These are phyloP conservation scores for Xylota segnis DNA, from an alignment of 2,888 invertebrate species.

Conservation along the genomic window DNA sequence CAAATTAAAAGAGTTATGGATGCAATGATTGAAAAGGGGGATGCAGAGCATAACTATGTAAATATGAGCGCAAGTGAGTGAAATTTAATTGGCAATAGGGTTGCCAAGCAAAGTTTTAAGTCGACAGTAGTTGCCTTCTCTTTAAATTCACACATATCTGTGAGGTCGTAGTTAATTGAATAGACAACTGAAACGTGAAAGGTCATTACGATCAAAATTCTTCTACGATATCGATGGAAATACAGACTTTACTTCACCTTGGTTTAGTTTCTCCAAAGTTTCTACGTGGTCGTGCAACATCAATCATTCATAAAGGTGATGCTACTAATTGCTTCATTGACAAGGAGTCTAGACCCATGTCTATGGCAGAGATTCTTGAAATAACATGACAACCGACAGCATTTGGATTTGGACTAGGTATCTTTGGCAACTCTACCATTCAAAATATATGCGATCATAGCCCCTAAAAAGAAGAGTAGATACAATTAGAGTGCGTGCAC, in stretches of 20 bases:
- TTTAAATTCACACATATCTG: neutral
- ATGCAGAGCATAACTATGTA: conserved; percentile 23
- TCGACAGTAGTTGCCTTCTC: too few relatives aligned
- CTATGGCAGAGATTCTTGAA: neutral
- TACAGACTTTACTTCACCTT: neutral
- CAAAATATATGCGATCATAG: conserved; percentile 6
- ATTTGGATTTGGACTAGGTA: neutral
- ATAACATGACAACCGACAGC: neutral
- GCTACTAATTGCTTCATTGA: neutral
- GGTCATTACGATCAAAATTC: neutral
- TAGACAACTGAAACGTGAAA: neutral
- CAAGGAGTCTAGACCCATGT: neutral
- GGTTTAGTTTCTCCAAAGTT: neutral
- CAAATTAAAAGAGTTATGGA: conserved; percentile 44
- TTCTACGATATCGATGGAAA: too few relatives aligned
- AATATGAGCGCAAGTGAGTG: conserved; percentile 30
- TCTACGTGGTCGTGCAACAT: neutral
- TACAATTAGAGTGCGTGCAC: conserved; percentile 15
- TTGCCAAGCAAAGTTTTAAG: conserved; percentile 27
- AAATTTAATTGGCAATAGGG: conserved; percentile 23
- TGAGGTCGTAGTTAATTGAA: neutral
- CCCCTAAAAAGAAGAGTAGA: neutral
- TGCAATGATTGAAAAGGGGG: conserved; percentile 22
- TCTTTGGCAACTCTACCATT: conserved; percentile 4
- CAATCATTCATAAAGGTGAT: neutral